Evolutionary conservation across 2,888 invertebrate genomes (phyloP), one percentile per base, ranked within the genome.

Genomic region (Trachelus tabidus): DNA sequence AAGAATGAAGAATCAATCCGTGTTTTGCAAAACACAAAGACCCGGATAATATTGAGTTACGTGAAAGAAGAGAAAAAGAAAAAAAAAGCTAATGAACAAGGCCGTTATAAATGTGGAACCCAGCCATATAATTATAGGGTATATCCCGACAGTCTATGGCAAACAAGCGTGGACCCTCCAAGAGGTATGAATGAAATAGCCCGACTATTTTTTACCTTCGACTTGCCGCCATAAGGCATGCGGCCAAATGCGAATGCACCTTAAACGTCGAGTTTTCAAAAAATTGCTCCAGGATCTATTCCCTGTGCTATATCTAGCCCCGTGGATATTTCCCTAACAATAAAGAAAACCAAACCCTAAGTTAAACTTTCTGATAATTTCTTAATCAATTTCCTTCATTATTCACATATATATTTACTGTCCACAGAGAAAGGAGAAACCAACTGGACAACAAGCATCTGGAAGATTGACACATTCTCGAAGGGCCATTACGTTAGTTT

Each of bases 51-150:
- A 86, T 83, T 82, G 81, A 84, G 81, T 80, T 82, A 82, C 81
- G 77, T 40, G 40, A 40, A 40, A 40, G 40, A 40, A 40, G 40
- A 40, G 40, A 40, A 40, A 81, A 81, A 81, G 76, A 79, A 35
- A 35, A 81, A 73, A 80, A 78, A 75, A 80, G 77, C 78, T 80
- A 81, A 83, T 83, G 81, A 83, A 83, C 82, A 81, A 83, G 84
- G 78, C 86, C 83, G 84, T 85, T 86, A 83, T 83, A 83, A 85
- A 86, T 83, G 85, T 85, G 84, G 83, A 83, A 83, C 81, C 81
- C 77, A 76, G 81, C 77, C 81, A 81, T 80, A 83, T 82, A 81
- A 86, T 83, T 81, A 81, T 76, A 69, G 78, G 82, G 80, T 81
- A 68, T 73, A 75, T 33, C 69, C 31, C 33, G 33, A 33, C 69